Conservation (phyloP, 2,797 vertebrate species). For the Fratercula arctica region DNA sequence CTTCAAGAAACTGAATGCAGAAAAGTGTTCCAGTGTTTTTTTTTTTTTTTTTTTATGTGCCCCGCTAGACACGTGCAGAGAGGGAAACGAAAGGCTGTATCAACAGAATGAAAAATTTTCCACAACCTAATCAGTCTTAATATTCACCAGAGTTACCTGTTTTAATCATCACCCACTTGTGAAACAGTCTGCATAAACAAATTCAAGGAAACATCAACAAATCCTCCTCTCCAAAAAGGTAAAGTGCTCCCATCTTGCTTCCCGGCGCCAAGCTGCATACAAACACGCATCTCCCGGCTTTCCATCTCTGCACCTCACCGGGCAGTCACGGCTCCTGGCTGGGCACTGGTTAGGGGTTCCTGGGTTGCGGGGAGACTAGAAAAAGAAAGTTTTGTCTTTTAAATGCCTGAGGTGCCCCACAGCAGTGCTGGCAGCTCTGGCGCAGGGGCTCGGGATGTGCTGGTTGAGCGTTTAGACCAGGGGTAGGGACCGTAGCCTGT, state of each 20-base stretch:
- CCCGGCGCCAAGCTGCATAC: rapidly evolving
- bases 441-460: rapidly evolving
- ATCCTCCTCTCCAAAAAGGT: not conserved
- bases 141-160: constrained; percentile 19
- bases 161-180: constrained; percentile 41
- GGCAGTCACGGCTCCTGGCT: not conserved
- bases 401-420: not conserved
- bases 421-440: not conserved
- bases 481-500: not conserved
- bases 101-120: not conserved
- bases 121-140: not conserved
- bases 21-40: not conserved
- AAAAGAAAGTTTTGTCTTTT: not conserved
- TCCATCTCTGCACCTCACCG: not conserved
- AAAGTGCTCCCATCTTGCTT: not conserved
- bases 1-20: not conserved
- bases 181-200: not conserved
- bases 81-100: not conserved
- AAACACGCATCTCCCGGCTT: rapidly evolving
- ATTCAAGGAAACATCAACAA: constrained; percentile 28
- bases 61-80: not conserved
- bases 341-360: not conserved
- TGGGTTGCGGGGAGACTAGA: not conserved
- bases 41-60: not conserved
- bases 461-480: not conserved